Evolutionary conservation across 2,797 vertebrate genomes (phyloP), one percentile per base, ranked within the genome.

Genomic region (Champsocephalus gunnari): DNA sequence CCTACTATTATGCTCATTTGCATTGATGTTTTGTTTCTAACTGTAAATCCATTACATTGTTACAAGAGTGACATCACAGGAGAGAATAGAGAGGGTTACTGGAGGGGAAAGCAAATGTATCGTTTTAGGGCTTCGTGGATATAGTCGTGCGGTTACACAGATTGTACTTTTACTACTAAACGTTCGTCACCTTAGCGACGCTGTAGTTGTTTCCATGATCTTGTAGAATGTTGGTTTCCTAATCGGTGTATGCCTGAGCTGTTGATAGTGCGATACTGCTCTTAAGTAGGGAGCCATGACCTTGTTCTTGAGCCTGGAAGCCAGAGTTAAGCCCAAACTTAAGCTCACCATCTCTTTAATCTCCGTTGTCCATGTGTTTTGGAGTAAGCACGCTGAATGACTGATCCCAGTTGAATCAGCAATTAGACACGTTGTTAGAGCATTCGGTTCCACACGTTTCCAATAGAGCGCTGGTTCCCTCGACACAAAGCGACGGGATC

Each of bases 181-280:
- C 58, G 4, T 28, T 5, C 9, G 11, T n/a, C 19, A 41, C 58
- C 44, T 58, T 58, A 24, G 47, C n/a, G n/a, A 51, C 47, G 45
- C 13, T 44, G 12, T 17, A 53, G 9, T 53, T 45, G 66, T 16
- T 51, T n/a, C 10, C 2, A 19, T 28, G 2, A 21, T 66, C 17
- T n/a, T 38, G 34, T 49, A 6, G 9, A 56, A 14, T 55, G 19
- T 13, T 45, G 1, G 8, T 47, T 57, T 66, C 9, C 55, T 51
- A 9, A 16, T 28, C 9, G 51, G 12, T 66, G 32, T 12, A n/a
- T 11, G 5, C 7, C 57, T n/a, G 38, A 11, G 10, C 50, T 7
- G n/a, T 66, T 59, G n/a, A 71, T 24, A 21, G 9, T 51, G 19
- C 66, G n/a, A 74, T 21, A 3, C 55, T 69, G 21, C 44, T 65